These are phyloP conservation scores for Tipula confusa DNA, from an alignment of 2,888 invertebrate species.

Conservation along the genomic window DNA sequence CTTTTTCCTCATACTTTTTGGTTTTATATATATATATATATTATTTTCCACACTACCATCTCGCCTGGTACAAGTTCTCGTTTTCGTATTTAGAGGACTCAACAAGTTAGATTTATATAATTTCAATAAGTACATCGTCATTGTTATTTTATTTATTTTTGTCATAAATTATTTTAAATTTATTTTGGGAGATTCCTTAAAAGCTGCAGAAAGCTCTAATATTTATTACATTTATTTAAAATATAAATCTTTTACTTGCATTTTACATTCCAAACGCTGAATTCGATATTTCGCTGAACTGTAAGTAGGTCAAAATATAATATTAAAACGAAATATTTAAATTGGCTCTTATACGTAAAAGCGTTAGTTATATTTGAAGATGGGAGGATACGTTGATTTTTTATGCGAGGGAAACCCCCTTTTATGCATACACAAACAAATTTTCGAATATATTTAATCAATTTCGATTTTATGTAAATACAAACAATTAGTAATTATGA, in stretches of 20 bases:
- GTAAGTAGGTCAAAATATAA: not conserved
- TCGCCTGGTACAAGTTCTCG: not conserved
- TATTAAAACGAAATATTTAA: not conserved
- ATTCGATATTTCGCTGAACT: not conserved
- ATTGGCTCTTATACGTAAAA: not conserved
- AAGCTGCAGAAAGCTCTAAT: not conserved
- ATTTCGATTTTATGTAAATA: conserved; percentile 20
- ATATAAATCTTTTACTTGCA: not conserved
- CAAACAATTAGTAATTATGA: conserved; percentile 25
- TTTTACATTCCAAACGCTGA: not conserved
- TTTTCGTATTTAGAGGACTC: not conserved
- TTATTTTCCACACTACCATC: not conserved
- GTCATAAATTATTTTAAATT: not conserved
- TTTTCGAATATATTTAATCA: not conserved
- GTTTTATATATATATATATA: no score
- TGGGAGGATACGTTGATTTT: not conserved
- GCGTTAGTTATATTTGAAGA: not conserved
- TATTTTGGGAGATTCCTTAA: not conserved
- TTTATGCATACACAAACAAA: not conserved
- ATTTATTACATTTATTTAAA: no score
- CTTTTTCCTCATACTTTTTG: not conserved
- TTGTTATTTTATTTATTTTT: not conserved
- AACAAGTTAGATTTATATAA: not conserved
- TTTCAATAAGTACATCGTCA: not conserved
- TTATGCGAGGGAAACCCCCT: not conserved